Evolutionary conservation across 2,888 invertebrate species (phyloP), one percentile per base, ranked within the genome.

Genomic region (Chrysomela aeneicollis): DNA sequence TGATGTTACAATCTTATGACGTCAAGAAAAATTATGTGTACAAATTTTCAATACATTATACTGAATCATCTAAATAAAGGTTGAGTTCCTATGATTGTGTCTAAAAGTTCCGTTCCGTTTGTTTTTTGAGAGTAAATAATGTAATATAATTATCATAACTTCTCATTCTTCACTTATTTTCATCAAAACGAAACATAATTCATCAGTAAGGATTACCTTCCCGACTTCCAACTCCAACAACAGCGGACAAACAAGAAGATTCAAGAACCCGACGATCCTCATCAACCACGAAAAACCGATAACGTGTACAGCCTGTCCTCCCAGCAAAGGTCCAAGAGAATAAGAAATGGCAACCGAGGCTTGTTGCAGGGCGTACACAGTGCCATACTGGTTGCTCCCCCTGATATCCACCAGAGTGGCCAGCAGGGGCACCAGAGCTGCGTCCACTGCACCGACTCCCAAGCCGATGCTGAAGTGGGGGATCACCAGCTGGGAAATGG

Each of bases 361-460:
- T 83, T 94, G 94, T 74, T 92, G 93, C 60, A 94, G 86, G 58
- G 94, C 91, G 79, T 94, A 94, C n/a, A 93, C 90, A 0, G 88
- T 88, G 2, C 92, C 92, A 78, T 93, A 93, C 71, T 88, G 87
- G n/a, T 87, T 87, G 69, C 84, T 83, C 68, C 87, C 86, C 67
- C 82, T 78, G 10, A 79, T 75, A 79, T 91, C 90, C 2, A 93
- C 92, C 64, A 93, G 83, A 59, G 87, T 87, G 0, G 93, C 94
- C 66, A 94, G 77, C 17, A 92, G 82, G 0, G 94, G 94, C 64
- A 93, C 92, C 61, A 94, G 80, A 22, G 93, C 90, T 0, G 93
- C 92, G 81, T 94, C 94, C 10, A 92, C 88, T 0, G 90, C 87
- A 61, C 75, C 94, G 55, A 94, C 91, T 3, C 93, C 90, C 37